phyloP scores from a whole-genome alignment of 1,140 invertebrate genomes.

The Drosophila subpulchrella region DNA sequence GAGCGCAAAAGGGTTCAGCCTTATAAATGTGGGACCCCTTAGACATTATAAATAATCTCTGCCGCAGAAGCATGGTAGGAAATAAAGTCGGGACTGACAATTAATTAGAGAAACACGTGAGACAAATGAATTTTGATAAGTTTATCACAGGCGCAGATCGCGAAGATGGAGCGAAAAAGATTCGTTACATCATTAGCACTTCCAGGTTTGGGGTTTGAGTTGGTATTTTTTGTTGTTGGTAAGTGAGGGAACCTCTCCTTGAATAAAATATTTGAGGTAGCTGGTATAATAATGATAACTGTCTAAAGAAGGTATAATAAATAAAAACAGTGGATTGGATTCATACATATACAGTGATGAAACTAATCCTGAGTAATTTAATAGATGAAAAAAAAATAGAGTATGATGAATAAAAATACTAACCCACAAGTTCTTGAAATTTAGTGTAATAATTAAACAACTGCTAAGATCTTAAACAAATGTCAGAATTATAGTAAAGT shows the following conservation, averaged over 20 bases:
- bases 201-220: neutral
- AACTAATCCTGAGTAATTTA: neutral
- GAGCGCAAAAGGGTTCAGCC: slow-evolving; percentile 22
- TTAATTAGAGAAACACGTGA: slow-evolving; percentile 39
- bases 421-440: neutral
- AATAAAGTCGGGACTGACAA: slow-evolving; percentile 23
- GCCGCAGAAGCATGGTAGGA: neutral
- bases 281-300: neutral
- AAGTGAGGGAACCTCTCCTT: neutral
- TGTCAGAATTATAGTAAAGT: neutral
- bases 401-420: neutral
- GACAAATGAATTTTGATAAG: slow-evolving; percentile 50
- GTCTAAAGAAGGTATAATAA: neutral
- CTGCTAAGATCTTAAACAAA: neutral
- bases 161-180: slow-evolving; percentile 25
- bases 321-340: neutral
- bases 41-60: slow-evolving; percentile 17
- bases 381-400: too few species aligned
- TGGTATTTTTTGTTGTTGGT: neutral
- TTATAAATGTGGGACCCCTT: neutral
- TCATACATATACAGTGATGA: too few species aligned
- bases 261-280: neutral
- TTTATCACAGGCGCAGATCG: slow-evolving; percentile 28
- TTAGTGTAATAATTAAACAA: neutral
- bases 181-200: slow-evolving; percentile 44